Evolutionary conservation across 2,888 invertebrate species (phyloP), one percentile per base, ranked within the genome.

Genomic region (Cylloceria caligata): DNA sequence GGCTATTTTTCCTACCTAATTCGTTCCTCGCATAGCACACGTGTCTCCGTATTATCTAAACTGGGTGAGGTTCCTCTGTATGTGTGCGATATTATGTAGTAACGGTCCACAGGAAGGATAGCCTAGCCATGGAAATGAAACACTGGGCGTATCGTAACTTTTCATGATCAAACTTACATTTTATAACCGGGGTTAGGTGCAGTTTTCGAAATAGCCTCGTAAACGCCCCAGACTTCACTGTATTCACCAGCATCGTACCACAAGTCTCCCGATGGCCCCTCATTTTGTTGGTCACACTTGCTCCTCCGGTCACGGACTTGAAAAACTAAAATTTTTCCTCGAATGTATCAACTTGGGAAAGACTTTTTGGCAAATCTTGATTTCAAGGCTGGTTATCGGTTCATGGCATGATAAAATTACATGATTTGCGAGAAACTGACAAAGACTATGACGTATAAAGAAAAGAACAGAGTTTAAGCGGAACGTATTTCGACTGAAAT

Each of bases 141-240:
- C 77, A 64, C 47, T 19, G 68, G 74, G 64, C 67, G 72, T 76
- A 30, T 60, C 76, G 72, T 81, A 81, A 83, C 81, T 78, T 84
- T 84, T 84, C 78, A 84, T 57, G 83, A 68, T 72, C 74, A 80
- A 83, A 83, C 71, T 83, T 78, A 68, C 55, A 65, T 73, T 84
- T 83, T 64, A 84, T 73, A 81, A 77, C 67, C 82, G 69, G 45
- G 36, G 75, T 80, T 78, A 72, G 76, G 45, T 65, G 72, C 49
- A 77, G 68, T 71, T 80, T 82, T 82, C 49, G 57, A 67, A 77
- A 76, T 80, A 80, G 52, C 68, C 74, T 77, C 80, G 77, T 80
- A 82, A 80, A 80, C 45, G 60, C 13, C 11, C 39, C 45, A 21
- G 42, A 57, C 36, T 52, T n/a, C 55, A 68, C 16, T 34, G 19